A percentile compares a stretch with the other conserved stretches of the same genome.
These are phyloP conservation scores for Hylaeus volcanicus DNA, from an alignment of 1,140 invertebrate species.

Conservation along the genomic window DNA sequence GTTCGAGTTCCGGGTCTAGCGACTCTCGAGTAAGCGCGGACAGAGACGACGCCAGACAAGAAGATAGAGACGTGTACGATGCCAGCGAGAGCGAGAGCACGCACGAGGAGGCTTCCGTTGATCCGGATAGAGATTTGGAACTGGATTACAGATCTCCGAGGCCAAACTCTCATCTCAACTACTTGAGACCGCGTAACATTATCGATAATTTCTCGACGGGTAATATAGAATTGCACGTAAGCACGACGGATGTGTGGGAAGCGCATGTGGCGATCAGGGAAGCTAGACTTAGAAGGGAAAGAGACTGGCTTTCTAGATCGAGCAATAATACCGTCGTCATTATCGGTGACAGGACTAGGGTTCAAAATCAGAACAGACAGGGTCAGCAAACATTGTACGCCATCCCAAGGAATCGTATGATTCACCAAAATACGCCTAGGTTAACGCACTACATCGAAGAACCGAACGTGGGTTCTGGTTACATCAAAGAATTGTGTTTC, in stretches of 20 bases:
- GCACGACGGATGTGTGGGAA: conserved; percentile 85
- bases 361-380: conserved; percentile 69
- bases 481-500: conserved; percentile 93
- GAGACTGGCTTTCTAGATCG: conserved; percentile 64
- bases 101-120: conserved; percentile 36
- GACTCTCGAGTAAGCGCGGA: conserved; percentile 37
- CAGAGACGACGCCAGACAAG: conserved; percentile 37
- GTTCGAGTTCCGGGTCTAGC: conserved; percentile 34
- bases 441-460: conserved; percentile 93
- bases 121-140: conserved; percentile 43
- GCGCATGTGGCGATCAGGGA: conserved; percentile 84
- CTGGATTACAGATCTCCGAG: conserved; percentile 56
- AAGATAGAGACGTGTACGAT: conserved; percentile 41
- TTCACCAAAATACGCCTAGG: conserved; percentile 88
- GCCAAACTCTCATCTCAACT: conserved; percentile 53
- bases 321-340: conserved; percentile 76
- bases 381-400: conserved; percentile 73
- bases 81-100: conserved; percentile 48
- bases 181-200: conserved; percentile 61
- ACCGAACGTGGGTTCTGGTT: conserved; percentile 92
- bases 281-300: conserved; percentile 82
- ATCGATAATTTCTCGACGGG: conserved; percentile 70
- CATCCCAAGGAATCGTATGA: conserved; percentile 80
- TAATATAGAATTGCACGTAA: conserved; percentile 78
- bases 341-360: conserved; percentile 70